Evolutionary conservation across 2,888 invertebrate genomes (phyloP).

Genomic region (Platerodrilus igneus): DNA sequence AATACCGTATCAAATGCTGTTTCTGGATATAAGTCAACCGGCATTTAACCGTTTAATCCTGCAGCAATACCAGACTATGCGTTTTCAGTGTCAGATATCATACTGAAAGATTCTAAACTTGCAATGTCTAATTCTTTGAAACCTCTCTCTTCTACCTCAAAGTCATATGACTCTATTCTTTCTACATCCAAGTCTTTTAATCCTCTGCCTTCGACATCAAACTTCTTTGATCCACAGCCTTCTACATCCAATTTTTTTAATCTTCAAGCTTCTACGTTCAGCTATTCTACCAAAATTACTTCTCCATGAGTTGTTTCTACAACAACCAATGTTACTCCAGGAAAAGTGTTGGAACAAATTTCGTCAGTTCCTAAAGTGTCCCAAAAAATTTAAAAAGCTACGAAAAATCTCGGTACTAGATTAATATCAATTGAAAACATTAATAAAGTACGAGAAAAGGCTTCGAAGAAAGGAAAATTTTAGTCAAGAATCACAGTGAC

Average conservation of each 20-base stretch:
- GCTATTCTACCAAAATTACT: too few species aligned
- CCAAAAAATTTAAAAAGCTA: conserved; percentile 11
- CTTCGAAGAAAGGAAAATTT: conserved; percentile 13
- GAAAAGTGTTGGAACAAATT: conserved; percentile 12
- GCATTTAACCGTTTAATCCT: conserved; percentile 27
- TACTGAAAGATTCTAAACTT: background rate
- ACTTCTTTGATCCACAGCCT: too few species aligned
- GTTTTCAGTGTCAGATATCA: conserved; percentile 17
- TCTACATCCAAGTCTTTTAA: too few species aligned
- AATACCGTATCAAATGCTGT: conserved; percentile 25
- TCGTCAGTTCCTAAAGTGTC: conserved; percentile 15
- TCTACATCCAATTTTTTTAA: too few species aligned
- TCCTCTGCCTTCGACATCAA: too few species aligned
- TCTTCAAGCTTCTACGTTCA: too few species aligned
- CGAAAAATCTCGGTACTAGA: conserved; percentile 11
- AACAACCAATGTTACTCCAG: conserved; percentile 6
- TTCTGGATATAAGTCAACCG: conserved; percentile 26
- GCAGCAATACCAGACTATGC: conserved; percentile 30
- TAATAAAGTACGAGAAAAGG: conserved; percentile 14
- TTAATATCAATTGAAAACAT: conserved; percentile 11
- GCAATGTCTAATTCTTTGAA: conserved; percentile 4
- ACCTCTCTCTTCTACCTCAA: background rate
- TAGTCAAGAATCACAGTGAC: conserved; percentile 4
- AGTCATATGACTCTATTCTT: too few species aligned
- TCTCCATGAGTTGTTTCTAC: too few species aligned